Evolutionary conservation across 2,797 vertebrate species (phyloP).

Genomic region (Phataginus tetradactyla): DNA sequence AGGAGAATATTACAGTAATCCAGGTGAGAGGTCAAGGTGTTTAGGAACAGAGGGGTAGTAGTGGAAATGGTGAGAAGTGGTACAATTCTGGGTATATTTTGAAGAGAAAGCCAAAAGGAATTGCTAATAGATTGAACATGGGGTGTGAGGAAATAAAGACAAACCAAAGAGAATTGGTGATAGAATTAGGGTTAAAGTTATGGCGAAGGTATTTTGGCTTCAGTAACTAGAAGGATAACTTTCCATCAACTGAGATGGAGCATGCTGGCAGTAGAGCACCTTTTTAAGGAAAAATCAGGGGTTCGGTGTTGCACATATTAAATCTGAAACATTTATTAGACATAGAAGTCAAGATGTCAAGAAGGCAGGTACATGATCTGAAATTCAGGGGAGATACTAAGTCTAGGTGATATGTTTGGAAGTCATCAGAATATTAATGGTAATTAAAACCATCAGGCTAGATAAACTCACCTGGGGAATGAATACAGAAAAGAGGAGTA

Average conservation of each 20-base stretch:
- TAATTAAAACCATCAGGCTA: slow-evolving; percentile 1
- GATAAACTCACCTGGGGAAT: slow-evolving; percentile 1
- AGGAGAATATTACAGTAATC: slow-evolving; percentile 1
- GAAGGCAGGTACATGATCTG: not conserved
- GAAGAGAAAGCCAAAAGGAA: slow-evolving; percentile 33
- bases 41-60: not conserved
- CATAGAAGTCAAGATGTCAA: not conserved
- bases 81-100: not conserved
- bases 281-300: slow-evolving; percentile 8
- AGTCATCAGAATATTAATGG: not conserved
- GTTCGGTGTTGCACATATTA: not conserved
- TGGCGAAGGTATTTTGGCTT: slow-evolving; percentile 4
- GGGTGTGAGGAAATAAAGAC: not conserved
- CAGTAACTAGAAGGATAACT: slow-evolving; percentile 30
- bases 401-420: not conserved
- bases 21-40: not conserved
- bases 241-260: not conserved
- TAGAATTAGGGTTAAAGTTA: not conserved
- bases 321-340: slow-evolving; percentile 30
- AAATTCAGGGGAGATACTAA: not conserved
- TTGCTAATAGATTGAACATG: not conserved
- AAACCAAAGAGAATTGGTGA: not conserved
- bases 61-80: not conserved
- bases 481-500: not conserved
- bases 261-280: not conserved